Evolutionary conservation across 2,888 invertebrate genomes (phyloP), one percentile per base, ranked within the genome.

Genomic region (Plebejus anna): DNA sequence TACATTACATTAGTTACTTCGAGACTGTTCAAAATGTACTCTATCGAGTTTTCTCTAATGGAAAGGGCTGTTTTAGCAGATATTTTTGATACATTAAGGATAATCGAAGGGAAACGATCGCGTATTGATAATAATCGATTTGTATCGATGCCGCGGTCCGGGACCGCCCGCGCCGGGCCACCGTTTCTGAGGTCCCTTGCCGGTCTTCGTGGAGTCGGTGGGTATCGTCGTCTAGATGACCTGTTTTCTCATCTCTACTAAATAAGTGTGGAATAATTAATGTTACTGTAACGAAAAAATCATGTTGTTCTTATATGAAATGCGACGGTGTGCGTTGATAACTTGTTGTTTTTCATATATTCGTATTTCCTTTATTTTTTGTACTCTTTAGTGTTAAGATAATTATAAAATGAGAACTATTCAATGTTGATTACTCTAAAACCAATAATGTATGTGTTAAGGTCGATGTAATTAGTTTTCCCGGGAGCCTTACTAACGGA

Each of bases 331-430:
- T 89, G 92, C 93, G 92, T 91, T 88, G 84, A 90, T 88, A 86
- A 91, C 92, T 92, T 92, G 93, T 94, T 94, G 94, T 91, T 93
- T 92, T 93, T 92, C 91, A 91, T 92, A 92, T 92, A 92, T 91
- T 93, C 93, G 91, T 93, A 91, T 92, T 94, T 94, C 93, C 94
- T 94, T 94, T 94, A 94, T 94, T 94, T 94, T 94, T 94, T 94
- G 93, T 94, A 94, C 94, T 94, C 93, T 94, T 93, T 94, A 94
- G 92, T 91, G 84, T 87, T 93, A 94, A 92, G 92, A 87, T 92
- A 91, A 93, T 91, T 91, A 91, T 92, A 90, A 90, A 88, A 84
- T 84, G 87, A 91, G 89, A 91, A 92, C 91, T 94, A 94, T 94
- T 93, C 91, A 92, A 93, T 93, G 94, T 94, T 94, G 91, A 92